Conservation (phyloP, 2,113 vertebrate species). For the Chamaea fasciata region DNA sequence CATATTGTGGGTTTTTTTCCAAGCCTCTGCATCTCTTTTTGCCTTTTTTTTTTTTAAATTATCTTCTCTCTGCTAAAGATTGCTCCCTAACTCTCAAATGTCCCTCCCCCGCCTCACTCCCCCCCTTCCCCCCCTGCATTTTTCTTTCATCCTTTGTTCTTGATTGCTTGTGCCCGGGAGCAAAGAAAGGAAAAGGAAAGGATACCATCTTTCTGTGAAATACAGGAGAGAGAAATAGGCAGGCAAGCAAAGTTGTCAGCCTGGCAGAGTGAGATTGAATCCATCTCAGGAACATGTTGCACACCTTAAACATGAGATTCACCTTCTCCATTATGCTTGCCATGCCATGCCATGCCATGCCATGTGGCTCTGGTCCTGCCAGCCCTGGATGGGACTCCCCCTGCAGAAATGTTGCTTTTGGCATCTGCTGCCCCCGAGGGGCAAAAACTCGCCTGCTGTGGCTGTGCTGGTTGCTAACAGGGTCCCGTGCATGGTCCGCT, state of each 20-base stretch:
- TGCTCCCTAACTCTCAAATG: conserved; percentile 59
- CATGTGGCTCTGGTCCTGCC: neutral
- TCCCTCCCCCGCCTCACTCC: conserved; percentile 21
- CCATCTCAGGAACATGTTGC: neutral
- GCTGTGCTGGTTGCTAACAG: neutral
- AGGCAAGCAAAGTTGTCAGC: conserved; percentile 59
- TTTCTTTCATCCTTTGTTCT: conserved; percentile 66
- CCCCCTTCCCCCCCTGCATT: neutral
- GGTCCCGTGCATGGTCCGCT: rapidly evolving
- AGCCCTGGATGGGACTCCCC: neutral
- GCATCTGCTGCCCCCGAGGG: neutral
- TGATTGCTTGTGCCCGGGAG: conserved; percentile 62
- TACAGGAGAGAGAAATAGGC: conserved; percentile 19
- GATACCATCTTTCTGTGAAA: conserved; percentile 59
- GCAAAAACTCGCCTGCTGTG: rapidly evolving
- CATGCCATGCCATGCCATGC: neutral
- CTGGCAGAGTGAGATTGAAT: conserved; percentile 28
- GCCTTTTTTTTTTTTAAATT: neutral
- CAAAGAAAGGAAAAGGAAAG: conserved; percentile 58
- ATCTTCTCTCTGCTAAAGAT: conserved; percentile 44
- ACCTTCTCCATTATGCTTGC: neutral
- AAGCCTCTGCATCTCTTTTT: conserved; percentile 57
- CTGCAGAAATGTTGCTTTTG: neutral
- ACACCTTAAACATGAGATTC: neutral
- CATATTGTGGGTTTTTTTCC: conserved; percentile 37